Base-by-base conservation (phyloP, 2,113 vertebrate genomes). In the Laticauda laticaudata region DNA sequence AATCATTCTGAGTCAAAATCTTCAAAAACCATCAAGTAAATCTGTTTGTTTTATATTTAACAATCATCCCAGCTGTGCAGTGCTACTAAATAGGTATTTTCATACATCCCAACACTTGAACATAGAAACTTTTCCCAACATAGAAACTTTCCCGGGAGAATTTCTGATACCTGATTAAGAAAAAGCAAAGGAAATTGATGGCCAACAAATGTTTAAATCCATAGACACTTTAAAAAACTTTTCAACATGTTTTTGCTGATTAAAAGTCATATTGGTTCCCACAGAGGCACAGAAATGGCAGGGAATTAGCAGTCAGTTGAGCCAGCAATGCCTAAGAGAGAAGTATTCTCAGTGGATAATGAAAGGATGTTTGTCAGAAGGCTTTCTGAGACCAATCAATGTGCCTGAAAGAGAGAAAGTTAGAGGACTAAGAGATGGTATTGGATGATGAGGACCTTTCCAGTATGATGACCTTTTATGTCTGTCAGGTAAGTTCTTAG, bases 401-500 rank as follows among this genome's bases (percentile, higher is more conserved):
- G 39, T 95, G 0, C 75, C 91, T 90, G 56, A 91, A 89, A 93
- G 53, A 96, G 89, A 92, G 51, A 0, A 2, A 87, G 94, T 94
- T 94, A 94, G 39, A 56, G 92, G 94, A 94, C 93, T 53, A 56
- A 96, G 92, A 97, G 56, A 90, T 95, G 94, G n/a, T 95, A 53
- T 15, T 94, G 93, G 92, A 97, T 97, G 93, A 94, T 96, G 91
- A 97, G 56, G 69, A 92, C 94, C 95, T 93, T 95, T 93, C 94
- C 93, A 92, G 55, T 90, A 86, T 95, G 92, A 93, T 91, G 94
- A 94, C 93, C 93, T 95, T 95, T 96, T 95, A 45, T 85, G 92
- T 0, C 95, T 94, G 86, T 94, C 96, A 95, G 94, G 87, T 0
- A 0, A 94, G 96, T 96, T 95, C 96, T 91, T 81, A 0, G 0